phyloP scores from a whole-genome alignment of 1,140 invertebrate species.

The Metaphire vulgaris region DNA sequence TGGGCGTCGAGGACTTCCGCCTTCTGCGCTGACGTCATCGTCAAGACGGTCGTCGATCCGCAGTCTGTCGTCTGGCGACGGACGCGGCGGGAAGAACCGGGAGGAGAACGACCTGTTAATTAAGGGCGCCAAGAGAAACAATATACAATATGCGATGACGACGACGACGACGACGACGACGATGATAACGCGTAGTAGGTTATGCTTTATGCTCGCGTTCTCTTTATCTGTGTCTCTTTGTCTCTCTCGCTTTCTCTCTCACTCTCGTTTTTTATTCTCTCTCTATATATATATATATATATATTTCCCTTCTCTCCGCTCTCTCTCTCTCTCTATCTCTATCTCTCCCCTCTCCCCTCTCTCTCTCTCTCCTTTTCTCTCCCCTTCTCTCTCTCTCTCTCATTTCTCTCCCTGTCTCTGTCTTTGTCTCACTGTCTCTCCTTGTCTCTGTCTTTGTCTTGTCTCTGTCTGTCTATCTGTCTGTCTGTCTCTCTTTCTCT shows the following conservation, averaged over 20 bases:
- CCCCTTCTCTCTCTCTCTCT: slow-evolving; percentile 16
- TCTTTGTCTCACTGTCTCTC: slow-evolving; percentile 13
- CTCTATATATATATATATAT: too few species aligned
- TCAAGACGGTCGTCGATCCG: background rate
- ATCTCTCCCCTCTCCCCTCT: background rate
- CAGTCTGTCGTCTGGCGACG: background rate
- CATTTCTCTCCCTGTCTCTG: slow-evolving; percentile 15
- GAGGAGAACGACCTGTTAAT: background rate
- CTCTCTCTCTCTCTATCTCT: background rate
- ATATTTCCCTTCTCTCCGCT: too few species aligned
- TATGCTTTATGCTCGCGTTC: too few species aligned
- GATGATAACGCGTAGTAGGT: too few species aligned
- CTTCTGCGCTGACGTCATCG: background rate
- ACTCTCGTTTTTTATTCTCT: too few species aligned
- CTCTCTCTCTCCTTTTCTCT: background rate
- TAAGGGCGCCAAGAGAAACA: too few species aligned
- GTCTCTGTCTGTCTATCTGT: slow-evolving; percentile 31
- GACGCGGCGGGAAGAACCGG: background rate
- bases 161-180: too few species aligned
- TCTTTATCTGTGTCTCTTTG: too few species aligned
- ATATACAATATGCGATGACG: too few species aligned
- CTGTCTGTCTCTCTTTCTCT: slow-evolving; percentile 10
- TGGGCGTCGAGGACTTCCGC: background rate
- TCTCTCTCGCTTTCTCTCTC: too few species aligned
- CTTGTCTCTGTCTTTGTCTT: slow-evolving; percentile 23